A percentile compares a stretch with the other conserved stretches of the same genome.
These are phyloP conservation scores for Trypoxylon attenuatum DNA, from an alignment of 2,888 invertebrate genomes.

Conservation along the genomic window DNA sequence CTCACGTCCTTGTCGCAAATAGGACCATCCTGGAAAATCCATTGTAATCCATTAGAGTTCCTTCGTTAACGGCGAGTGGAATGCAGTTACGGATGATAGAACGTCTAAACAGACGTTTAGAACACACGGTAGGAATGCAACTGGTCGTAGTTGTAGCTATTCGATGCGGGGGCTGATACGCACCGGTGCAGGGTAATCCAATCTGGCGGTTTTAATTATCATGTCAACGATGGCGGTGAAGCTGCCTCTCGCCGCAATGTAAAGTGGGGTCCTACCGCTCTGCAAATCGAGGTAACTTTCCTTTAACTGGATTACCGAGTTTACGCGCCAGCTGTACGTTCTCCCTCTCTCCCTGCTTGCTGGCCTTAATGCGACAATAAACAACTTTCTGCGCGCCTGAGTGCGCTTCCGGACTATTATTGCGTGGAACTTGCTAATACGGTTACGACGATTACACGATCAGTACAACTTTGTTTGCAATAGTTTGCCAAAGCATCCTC, in stretches of 20 bases:
- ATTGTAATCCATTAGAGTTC: not conserved
- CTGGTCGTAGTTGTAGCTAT: too few relatives aligned
- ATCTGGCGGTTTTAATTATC: conserved; percentile 84
- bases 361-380: not conserved
- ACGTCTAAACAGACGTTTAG: too few relatives aligned
- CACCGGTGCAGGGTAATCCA: conserved; percentile 81
- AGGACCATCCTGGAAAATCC: conserved; percentile 55
- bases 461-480: too few relatives aligned
- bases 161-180: conserved; percentile 56
- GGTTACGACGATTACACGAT: too few relatives aligned
- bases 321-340: not conserved
- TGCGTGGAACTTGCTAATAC: too few relatives aligned
- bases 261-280: conserved; percentile 83
- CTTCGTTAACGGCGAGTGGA: too few relatives aligned
- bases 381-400: not conserved
- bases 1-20: conserved; percentile 62
- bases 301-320: conserved; percentile 28
- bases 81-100: too few relatives aligned
- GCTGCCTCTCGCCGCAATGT: conserved; percentile 87
- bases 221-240: conserved; percentile 89
- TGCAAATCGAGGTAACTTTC: conserved; percentile 64
- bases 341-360: not conserved
- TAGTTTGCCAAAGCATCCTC: not conserved
- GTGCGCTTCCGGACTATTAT: conserved; percentile 5
- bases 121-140: too few relatives aligned